Percentiles rank a stretch among this genome's conserved stretches.
These are phyloP conservation scores for Dicaeum eximium DNA, from an alignment of 2,113 vertebrate species.

Conservation along the genomic window DNA sequence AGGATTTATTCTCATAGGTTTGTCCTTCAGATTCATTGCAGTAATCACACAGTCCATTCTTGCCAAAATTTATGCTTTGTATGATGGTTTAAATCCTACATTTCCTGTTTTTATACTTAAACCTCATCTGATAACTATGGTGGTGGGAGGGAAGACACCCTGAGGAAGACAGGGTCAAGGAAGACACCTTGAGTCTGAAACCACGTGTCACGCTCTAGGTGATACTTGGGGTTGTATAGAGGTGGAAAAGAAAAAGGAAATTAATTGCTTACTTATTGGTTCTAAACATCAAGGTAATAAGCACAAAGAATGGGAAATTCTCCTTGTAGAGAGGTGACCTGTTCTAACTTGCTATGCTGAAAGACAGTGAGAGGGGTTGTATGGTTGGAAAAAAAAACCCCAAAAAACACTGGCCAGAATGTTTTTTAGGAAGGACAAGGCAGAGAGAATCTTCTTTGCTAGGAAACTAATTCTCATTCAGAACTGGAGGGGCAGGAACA, in stretches of 20 bases:
- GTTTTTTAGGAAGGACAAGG: neutral
- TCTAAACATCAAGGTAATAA: neutral
- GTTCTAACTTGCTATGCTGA: neutral
- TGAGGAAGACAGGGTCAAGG: too few species aligned
- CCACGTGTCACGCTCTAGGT: neutral
- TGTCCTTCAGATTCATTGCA: neutral
- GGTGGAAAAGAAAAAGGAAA: neutral
- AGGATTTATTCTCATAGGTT: neutral
- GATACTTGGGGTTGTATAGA: neutral
- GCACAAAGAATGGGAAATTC: neutral
- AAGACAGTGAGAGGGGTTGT: neutral
- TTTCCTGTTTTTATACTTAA: neutral
- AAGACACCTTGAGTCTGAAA: too few species aligned
- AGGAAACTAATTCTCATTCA: neutral
- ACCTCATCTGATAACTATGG: neutral
- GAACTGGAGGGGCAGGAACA: neutral
- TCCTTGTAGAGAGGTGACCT: neutral
- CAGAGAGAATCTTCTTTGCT: neutral
- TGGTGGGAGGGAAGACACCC: neutral
- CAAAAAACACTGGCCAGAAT: neutral
- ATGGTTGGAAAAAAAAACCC: rapidly evolving
- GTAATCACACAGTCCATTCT: neutral
- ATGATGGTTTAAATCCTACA: neutral
- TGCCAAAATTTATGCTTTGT: neutral
- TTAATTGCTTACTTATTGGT: neutral